These are phyloP conservation scores for Mungos mungo DNA, from an alignment of 2,113 vertebrate genomes.

Conservation along the genomic window DNA sequence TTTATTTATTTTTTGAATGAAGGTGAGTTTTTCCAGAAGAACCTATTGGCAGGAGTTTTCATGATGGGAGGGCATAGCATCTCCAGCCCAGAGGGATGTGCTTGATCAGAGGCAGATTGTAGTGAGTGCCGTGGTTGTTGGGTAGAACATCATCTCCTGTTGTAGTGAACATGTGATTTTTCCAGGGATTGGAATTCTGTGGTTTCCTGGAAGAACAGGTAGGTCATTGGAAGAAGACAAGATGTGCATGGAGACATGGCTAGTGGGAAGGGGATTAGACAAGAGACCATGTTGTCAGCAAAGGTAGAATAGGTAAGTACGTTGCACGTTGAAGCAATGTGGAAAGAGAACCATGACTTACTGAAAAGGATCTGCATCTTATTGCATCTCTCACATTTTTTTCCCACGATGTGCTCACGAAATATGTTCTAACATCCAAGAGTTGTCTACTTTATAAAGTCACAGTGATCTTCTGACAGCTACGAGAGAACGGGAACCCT, in stretches of 20 bases:
- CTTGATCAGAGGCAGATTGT: background rate
- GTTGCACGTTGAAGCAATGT: background rate
- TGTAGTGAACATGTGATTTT: background rate
- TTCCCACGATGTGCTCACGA: background rate
- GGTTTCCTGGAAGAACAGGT: background rate
- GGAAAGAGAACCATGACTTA: background rate
- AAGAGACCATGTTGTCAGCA: background rate
- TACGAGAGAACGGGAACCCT: background rate
- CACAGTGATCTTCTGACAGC: background rate
- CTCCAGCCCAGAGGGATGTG: too few species aligned
- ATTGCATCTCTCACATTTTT: background rate
- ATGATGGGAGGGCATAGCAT: fast-evolving
- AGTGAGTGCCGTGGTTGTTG: background rate
- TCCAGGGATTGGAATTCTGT: background rate
- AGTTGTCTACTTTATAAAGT: background rate
- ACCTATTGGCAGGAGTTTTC: background rate
- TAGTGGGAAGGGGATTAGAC: background rate
- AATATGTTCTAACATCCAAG: background rate
- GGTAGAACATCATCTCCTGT: background rate
- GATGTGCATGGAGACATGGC: too few species aligned
- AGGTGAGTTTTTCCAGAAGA: background rate
- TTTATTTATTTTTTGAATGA: background rate
- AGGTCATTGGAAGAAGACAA: background rate
- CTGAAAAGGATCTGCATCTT: background rate
- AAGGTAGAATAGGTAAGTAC: too few species aligned